Base-by-base conservation (phyloP, 1,140 invertebrate genomes). In the Eulimnadia texana region DNA sequence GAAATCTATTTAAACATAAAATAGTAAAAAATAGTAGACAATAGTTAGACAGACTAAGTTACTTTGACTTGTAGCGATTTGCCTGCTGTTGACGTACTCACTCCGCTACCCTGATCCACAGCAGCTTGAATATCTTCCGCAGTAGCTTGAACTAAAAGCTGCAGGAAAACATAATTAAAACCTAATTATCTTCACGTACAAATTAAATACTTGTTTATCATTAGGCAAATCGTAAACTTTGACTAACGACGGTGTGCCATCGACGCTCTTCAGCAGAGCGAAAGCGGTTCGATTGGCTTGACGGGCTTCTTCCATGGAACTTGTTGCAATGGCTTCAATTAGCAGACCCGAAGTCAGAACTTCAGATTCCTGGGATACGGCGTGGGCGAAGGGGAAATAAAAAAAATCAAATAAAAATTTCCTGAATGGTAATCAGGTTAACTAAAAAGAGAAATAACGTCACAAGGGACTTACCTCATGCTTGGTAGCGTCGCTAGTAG, bases 201-300 rank as follows among this genome's bases (percentile, higher is more conserved):
- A n/a, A n/a, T n/a, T n/a, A n/a, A n/a, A n/a, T n/a, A 79, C 78
- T 63, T 81, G 76, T 69, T 79, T 80, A 50, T 76, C 68, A 56
- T 66, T 71, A 24, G 71, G 71, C 29, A 73, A 75, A 13, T 75
- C 69, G 28, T 76, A 68, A 50, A 82, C 74, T 66, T 80, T 79
- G n/a, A 81, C 79, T 11, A 82, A 71, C n/a, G 81, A 75, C 9
- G 80, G 79, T 66, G 78, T 77, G 52, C 79, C 78, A 62, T 76
- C 77, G 29, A 74, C 71, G 16, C 79, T 79, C 65, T 78, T 78
- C 23, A 80, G 72, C 16, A 82, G 69, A 2, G 79, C 80, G 65
- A 81, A 81, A 0, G 80, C 79, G 10, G 73, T 78, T 66, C 78
- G 76, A 11, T 72, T 73, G 54, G 72, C 67, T 13, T 72, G 61